phyloP scores from a whole-genome alignment of 2,797 vertebrate genomes.

The Gobio occitaniae region DNA sequence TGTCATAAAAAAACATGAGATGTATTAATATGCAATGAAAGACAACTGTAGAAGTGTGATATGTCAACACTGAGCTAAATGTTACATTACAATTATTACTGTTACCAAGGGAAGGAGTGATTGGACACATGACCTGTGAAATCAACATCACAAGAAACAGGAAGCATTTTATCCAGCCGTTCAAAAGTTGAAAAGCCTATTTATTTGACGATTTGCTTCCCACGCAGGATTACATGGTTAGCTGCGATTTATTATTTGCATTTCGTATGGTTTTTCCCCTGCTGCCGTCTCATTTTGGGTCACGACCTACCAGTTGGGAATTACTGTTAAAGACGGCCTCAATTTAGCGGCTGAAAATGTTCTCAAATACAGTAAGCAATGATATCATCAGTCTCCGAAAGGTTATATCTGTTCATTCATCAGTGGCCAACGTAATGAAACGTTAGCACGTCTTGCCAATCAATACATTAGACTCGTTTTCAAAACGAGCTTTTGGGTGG shows the following conservation, averaged over 20 bases:
- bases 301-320: background rate
- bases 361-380: slow-evolving; percentile 48
- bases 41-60: background rate
- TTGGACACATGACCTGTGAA: too few relatives aligned
- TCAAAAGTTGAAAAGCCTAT: background rate
- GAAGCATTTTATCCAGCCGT: background rate
- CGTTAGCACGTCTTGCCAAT: slow-evolving; percentile 61
- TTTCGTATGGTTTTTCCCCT: background rate
- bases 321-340: background rate
- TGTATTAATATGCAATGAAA: background rate
- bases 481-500: slow-evolving; percentile 57
- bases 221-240: background rate
- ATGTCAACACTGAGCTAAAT: background rate
- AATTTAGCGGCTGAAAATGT: background rate
- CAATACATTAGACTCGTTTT: slow-evolving; percentile 61
- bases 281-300: background rate
- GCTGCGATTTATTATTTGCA: background rate
- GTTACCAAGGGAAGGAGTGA: background rate
- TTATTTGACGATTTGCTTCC: background rate
- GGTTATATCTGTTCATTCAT: slow-evolving; percentile 56
- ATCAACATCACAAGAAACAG: background rate
- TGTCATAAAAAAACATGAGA: too few relatives aligned
- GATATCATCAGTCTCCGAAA: slow-evolving; percentile 51
- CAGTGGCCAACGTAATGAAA: slow-evolving; percentile 61
- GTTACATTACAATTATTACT: background rate